These are phyloP conservation scores for Lamellibrachia luymesi DNA, from an alignment of 1,140 invertebrate species.

Conservation along the genomic window DNA sequence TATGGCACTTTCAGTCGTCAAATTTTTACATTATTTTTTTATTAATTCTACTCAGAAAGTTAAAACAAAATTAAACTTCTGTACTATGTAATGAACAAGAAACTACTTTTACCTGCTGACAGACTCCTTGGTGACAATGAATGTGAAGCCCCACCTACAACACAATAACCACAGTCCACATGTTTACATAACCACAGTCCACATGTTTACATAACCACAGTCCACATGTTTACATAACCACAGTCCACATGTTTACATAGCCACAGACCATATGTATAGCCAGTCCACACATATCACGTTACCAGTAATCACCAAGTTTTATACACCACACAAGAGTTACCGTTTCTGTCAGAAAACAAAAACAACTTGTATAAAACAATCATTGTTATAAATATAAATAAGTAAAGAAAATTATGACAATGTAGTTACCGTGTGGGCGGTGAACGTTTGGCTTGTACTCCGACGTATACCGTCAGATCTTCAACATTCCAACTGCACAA, in stretches of 20 bases:
- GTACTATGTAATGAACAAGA: neutral
- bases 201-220: constrained; percentile 25
- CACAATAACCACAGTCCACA: constrained; percentile 30
- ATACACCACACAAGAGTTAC: neutral
- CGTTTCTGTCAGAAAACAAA: too few relatives aligned
- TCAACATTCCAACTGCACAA: constrained; percentile 69
- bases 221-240: neutral
- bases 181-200: neutral
- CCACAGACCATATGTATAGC: neutral
- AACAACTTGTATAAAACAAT: too few relatives aligned
- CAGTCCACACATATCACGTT: neutral
- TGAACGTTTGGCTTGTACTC: constrained; percentile 75
- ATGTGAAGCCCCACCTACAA: constrained; percentile 74
- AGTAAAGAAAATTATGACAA: neutral
- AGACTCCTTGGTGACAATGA: constrained; percentile 69
- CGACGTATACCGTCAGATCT: constrained; percentile 78
- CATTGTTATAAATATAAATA: too few relatives aligned
- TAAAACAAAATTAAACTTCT: too few relatives aligned
- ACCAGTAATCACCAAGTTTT: neutral
- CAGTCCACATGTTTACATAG: neutral
- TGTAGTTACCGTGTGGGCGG: constrained; percentile 66
- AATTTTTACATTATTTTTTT: too few relatives aligned
- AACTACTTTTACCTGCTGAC: neutral
- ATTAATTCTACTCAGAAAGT: too few relatives aligned
- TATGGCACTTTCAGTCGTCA: too few relatives aligned